Evolutionary conservation across 2,113 vertebrate genomes (phyloP), one percentile per base, ranked within the genome.

Genomic region (Lutjanus erythropterus): DNA sequence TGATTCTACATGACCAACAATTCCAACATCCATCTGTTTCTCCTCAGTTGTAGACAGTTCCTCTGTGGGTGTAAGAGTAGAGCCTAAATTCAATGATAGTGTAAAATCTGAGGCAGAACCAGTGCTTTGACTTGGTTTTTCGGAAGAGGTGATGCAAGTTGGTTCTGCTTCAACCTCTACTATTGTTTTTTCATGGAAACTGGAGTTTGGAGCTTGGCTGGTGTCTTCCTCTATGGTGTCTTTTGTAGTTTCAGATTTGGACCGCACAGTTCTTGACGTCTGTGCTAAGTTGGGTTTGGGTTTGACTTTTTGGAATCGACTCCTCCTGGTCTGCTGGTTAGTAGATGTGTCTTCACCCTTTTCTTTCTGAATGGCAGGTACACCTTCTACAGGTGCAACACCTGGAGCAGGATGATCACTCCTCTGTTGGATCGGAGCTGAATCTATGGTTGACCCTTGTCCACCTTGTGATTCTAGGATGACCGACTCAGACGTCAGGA

Each of bases 271-370:
- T 84, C 83, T 89, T 44, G 85, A 64, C 27, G 55, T 42, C 6
- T 41, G 73, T 9, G 46, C 2, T 10, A 87, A 9, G 46, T 86
- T 82, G 29, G 86, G 77, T 77, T 81, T 86, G 39, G 85, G 80
- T 70, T 85, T 89, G 47, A 86, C 71, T 78, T 72, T 88, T 21
- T 50, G 66, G n/a, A 84, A 72, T 39, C 78, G 74, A 50, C 39
- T 72, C 42, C 12, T 82, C 46, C 31, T 81, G 2, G 39, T 18
- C 15, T 59, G n/a, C n/a, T n/a, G 62, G 7, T 0, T 29, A 5
- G 71, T 1, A 33, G 60, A 31, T 47, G 25, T 9, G 4, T 10
- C 69, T 37, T 64, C 49, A 23, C n/a, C 61, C 2, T 39, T 49
- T 46, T 62, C 69, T 50, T 59, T 53, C 56, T 71, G 60, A 62